A percentile compares a stretch with the other conserved stretches of the same genome.
Evolutionary conservation across 2,888 invertebrate genomes (phyloP).

Genomic region (Drosophila monieri): DNA sequence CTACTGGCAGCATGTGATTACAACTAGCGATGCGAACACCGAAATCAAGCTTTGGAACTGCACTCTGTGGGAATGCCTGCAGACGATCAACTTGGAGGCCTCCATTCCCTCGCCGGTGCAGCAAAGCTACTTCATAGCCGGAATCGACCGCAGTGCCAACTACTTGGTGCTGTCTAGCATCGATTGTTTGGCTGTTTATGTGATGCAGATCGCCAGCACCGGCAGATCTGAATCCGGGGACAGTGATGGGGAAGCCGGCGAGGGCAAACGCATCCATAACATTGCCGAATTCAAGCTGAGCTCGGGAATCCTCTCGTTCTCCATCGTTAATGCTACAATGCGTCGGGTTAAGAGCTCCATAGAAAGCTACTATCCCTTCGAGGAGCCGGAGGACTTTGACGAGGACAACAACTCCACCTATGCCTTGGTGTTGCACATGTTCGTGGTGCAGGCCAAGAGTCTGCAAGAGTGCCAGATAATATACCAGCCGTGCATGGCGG

Average conservation of each 20-base stretch:
- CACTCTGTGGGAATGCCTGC: slow-evolving; percentile 97
- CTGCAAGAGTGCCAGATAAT: slow-evolving; percentile 92
- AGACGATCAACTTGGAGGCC: slow-evolving; percentile 89
- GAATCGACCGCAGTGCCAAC: slow-evolving; percentile 92
- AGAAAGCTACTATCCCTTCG: slow-evolving; percentile 83
- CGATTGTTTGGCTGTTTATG: slow-evolving; percentile 92
- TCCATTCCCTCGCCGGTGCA: slow-evolving; percentile 48
- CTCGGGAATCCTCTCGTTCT: slow-evolving; percentile 94
- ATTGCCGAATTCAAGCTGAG: slow-evolving; percentile 94
- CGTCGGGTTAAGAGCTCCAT: slow-evolving; percentile 85
- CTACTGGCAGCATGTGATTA: slow-evolving; percentile 98
- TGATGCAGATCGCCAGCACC: slow-evolving; percentile 88
- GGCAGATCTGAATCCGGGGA: slow-evolving; percentile 16
- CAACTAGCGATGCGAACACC: slow-evolving; percentile 94
- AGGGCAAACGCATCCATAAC: slow-evolving; percentile 86
- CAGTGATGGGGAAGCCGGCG: slow-evolving; percentile 50
- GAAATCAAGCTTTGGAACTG: slow-evolving; percentile 97
- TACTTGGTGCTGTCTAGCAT: slow-evolving; percentile 95
- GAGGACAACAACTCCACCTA: slow-evolving; percentile 85
- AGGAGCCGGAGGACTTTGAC: slow-evolving; percentile 87
- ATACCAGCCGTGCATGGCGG: slow-evolving; percentile 85
- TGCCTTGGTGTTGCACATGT: slow-evolving; percentile 86
- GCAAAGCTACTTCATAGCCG: slow-evolving; percentile 85
- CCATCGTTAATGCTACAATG: slow-evolving; percentile 91
- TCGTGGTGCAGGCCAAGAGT: slow-evolving; percentile 94